Evolutionary conservation across 2,797 vertebrate species (phyloP), one percentile per base, ranked within the genome.

Genomic region (Morus bassanus): DNA sequence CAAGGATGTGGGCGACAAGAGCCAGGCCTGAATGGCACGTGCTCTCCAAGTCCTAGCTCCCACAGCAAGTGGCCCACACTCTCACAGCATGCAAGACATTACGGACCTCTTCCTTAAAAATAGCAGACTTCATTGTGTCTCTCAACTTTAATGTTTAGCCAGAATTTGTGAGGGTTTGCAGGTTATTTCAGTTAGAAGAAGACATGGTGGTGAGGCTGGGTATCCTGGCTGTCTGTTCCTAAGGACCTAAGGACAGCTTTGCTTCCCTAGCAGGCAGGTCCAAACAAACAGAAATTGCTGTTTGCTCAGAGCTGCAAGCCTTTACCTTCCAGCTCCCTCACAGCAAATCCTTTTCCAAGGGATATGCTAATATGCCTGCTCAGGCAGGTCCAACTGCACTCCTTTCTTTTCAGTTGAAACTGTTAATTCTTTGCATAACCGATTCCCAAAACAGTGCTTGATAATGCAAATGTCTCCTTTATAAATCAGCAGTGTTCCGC

Each of bases 401-500:
- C n/a, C 87, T 92, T 94, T 95, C 59, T 88, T 88, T 94, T 92
- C 65, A 57, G 65, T 9, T 60, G 45, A 80, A 91, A 53, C 68
- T 93, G 77, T 39, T 91, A 81, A 85, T 92, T 92, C 87, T 78
- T 77, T 88, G 87, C 93, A 85, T 94, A 72, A 56, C 61, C 3
- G 0, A 88, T 95, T 89, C 91, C 53, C 89, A 24, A 93, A 94
- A 65, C 95, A 88, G 57, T 17, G 78, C 92, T 93, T 9, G 7
- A 96, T 95, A 96, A 96, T 37, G 85, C 78, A 89, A 95, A 95
- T 93, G 82, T 9, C 87, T 64, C 78, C 94, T 89, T 94, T 76
- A 93, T 92, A 96, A 96, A 93, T 85, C 91, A 81, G 53, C 8
- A 2, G 21, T 23, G 72, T 72, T 94, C 87, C 93, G 94, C 94